Evolutionary conservation across 2,888 invertebrate genomes (phyloP), one percentile per base, ranked within the genome.

Genomic region (Sarcophaga carnaria): DNA sequence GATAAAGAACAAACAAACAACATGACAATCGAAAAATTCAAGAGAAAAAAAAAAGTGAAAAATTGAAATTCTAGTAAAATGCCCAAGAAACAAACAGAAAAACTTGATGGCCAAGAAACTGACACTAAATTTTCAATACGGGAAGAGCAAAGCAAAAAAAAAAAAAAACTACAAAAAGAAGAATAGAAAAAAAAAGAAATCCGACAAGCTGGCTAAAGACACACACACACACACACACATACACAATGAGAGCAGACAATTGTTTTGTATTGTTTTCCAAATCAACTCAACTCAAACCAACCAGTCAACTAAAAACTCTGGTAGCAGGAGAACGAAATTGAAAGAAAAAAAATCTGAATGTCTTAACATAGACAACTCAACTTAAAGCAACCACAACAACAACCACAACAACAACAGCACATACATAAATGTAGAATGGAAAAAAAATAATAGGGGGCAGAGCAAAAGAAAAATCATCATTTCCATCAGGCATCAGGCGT

Each of bases 41-140:
- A 12, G 3, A 70, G 54, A 3, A 22, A 59, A 63, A 27, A 60
- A 67, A 63, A 66, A 17, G 71, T 22, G 54, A 27, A 14, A 22
- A 12, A 54, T 54, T 54, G 54, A 54, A 54, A 54, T 54, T 54
- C 14, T 54, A 54, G 54, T 3, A 54, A 54, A 54, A 14, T 14
- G 47, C 22, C 14, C 17, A 17, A n/a, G 66, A 14, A n/a, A 60
- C 10, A 22, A 45, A 37, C 11, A 60, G n/a, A 4, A 20, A 54
- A 64, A 75, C 64, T 76, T 20, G 45, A 79, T 14, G 63, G 49
- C 27, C 22, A 76, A 78, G 74, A 66, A 66, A 80, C 84, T 71
- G 84, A 80, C 66, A 80, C 80, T 62, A 66, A 71, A 66, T 62
- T 81, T 84, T 79, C 84, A 78, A 78, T 83, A 83, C 5, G 69